A percentile compares a stretch with the other conserved stretches of the same genome.
phyloP scores from a whole-genome alignment of 2,797 vertebrate genomes.

The Neosilurus hyrtlii region DNA sequence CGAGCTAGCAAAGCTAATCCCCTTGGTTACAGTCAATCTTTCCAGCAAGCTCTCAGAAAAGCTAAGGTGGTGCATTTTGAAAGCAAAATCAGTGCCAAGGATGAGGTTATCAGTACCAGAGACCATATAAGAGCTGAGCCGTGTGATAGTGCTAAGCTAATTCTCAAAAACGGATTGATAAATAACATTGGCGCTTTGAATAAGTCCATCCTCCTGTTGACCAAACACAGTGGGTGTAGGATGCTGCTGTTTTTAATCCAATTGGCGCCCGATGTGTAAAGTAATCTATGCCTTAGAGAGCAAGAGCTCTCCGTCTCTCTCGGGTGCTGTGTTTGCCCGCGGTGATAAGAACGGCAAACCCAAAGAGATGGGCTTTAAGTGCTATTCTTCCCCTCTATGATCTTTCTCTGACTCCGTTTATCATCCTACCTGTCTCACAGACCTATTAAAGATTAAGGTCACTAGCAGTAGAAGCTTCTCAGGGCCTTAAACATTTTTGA shows the following conservation, averaged over 20 bases:
- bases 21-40: conserved; percentile 50
- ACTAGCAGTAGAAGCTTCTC: conserved; percentile 62
- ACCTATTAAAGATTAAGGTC: conserved; percentile 82
- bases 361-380: conserved; percentile 65
- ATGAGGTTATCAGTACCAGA: neutral
- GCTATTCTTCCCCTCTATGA: conserved; percentile 68
- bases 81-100: conserved; percentile 21
- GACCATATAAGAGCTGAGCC: conserved; percentile 49
- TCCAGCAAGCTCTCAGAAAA: conserved; percentile 42
- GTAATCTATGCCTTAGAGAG: conserved; percentile 77
- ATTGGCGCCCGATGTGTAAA: conserved; percentile 79
- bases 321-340: conserved; percentile 64
- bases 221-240: conserved; percentile 71
- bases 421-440: conserved; percentile 76
- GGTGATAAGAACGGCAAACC: conserved; percentile 66
- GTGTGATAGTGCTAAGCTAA: conserved; percentile 64
- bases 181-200: conserved; percentile 62
- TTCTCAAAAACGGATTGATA: conserved; percentile 62
- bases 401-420: conserved; percentile 63
- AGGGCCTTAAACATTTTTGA: conserved; percentile 73
- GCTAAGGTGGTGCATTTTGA: conserved; percentile 23
- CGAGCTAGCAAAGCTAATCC: conserved; percentile 44
- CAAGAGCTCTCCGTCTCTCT: conserved; percentile 62
- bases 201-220: conserved; percentile 72
- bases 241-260: conserved; percentile 73